Conservation (phyloP, 2,888 invertebrate species). For the Gandaritis pyraliata region DNA sequence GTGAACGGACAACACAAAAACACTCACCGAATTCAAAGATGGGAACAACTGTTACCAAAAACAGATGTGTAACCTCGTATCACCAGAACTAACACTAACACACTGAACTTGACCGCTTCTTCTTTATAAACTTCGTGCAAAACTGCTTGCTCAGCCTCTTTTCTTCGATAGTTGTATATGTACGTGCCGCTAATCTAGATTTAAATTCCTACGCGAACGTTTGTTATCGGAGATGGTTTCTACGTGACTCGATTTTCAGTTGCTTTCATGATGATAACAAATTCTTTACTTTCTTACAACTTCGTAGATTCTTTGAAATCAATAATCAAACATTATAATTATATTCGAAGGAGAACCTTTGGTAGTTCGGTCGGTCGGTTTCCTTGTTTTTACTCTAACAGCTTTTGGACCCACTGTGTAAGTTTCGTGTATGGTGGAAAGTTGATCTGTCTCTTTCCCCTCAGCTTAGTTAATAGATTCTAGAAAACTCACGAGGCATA, state of each 20-base stretch:
- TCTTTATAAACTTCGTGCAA: constrained; percentile 21
- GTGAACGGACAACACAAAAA: background rate
- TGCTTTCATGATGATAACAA: constrained; percentile 3
- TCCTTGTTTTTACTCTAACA: background rate
- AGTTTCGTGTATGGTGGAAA: background rate
- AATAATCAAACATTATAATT: too few relatives aligned
- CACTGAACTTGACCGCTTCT: constrained; percentile 31
- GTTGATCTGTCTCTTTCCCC: background rate
- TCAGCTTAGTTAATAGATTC: constrained; percentile 1
- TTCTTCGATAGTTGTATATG: constrained; percentile 12
- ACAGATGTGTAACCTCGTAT: constrained; percentile 12
- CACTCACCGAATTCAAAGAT: constrained; percentile 19
- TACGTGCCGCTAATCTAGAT: constrained; percentile 47
- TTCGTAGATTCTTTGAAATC: too few relatives aligned
- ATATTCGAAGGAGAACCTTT: too few relatives aligned
- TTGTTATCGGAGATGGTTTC: constrained; percentile 18
- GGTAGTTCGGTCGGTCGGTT: background rate
- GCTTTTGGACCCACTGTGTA: background rate
- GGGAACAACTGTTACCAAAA: constrained; percentile 3
- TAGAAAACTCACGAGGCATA: constrained; percentile 5
- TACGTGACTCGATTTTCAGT: constrained; percentile 32
- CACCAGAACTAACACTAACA: constrained; percentile 24
- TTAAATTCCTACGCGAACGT: constrained; percentile 44
- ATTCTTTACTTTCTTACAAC: background rate
- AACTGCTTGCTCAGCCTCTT: constrained; percentile 41